These are phyloP conservation scores for Deroptyus accipitrinus DNA, from an alignment of 2,113 vertebrate species.

Conservation along the genomic window DNA sequence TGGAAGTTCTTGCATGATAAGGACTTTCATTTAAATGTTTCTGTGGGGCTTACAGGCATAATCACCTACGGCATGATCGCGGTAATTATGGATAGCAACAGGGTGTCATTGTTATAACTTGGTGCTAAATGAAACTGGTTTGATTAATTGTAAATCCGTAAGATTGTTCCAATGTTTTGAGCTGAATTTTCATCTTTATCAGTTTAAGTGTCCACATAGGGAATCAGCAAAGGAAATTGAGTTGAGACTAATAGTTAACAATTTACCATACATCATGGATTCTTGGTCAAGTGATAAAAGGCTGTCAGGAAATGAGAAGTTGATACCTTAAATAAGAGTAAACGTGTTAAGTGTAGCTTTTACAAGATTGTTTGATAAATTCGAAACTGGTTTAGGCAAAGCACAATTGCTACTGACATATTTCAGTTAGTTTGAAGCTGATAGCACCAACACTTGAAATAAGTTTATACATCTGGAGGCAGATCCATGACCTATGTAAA, in stretches of 20 bases:
- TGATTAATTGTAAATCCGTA: slow-evolving; percentile 30
- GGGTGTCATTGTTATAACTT: slow-evolving; percentile 21
- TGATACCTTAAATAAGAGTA: slow-evolving; percentile 43
- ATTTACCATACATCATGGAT: slow-evolving; percentile 55
- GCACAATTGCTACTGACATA: background rate
- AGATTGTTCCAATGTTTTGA: slow-evolving; percentile 20
- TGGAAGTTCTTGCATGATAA: background rate
- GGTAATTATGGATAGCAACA: slow-evolving; percentile 14
- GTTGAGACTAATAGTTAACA: slow-evolving; percentile 57
- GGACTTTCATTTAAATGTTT: background rate
- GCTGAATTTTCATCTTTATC: slow-evolving; percentile 40
- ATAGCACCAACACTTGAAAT: background rate
- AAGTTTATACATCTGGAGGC: background rate
- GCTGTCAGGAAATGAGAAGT: slow-evolving; percentile 63
- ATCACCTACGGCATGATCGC: background rate
- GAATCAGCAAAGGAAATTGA: slow-evolving; percentile 59
- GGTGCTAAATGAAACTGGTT: slow-evolving; percentile 2
- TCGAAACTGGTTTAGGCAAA: slow-evolving; percentile 49
- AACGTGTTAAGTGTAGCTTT: slow-evolving; percentile 46
- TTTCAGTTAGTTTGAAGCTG: slow-evolving; percentile 14
- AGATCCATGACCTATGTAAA: background rate
- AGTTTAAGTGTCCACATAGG: slow-evolving; percentile 3
- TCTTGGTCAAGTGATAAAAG: slow-evolving; percentile 63
- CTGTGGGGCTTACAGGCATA: background rate
- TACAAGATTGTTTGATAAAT: slow-evolving; percentile 59